These are phyloP conservation scores for Cyaniris semiargus DNA, from an alignment of 2,888 invertebrate species.

Conservation along the genomic window DNA sequence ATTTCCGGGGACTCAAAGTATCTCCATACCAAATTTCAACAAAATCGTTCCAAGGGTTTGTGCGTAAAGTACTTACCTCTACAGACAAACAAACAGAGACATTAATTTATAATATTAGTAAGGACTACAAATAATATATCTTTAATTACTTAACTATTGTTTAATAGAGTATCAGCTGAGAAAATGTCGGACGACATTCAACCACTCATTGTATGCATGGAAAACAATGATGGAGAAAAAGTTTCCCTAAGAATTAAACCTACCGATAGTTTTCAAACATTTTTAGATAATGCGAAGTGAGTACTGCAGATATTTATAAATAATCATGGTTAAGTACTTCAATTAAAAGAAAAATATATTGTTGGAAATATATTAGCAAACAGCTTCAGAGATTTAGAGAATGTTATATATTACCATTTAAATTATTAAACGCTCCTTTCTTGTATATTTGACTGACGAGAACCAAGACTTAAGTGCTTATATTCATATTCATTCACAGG, in stretches of 20 bases:
- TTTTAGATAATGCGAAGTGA: slow-evolving; percentile 71
- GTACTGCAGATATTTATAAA: slow-evolving; percentile 37
- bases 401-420: no score
- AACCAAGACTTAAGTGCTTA: no score
- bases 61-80: background rate
- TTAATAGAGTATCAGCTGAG: background rate
- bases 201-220: slow-evolving; percentile 66
- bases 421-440: no score
- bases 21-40: no score
- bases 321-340: background rate
- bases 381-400: no score
- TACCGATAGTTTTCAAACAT: slow-evolving; percentile 65
- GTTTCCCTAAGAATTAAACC: slow-evolving; percentile 64
- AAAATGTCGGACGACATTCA: slow-evolving; percentile 44
- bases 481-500: slow-evolving; percentile 36
- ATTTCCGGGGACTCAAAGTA: no score
- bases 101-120: no score
- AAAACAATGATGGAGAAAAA: slow-evolving; percentile 64
- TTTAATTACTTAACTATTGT: background rate
- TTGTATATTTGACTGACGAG: no score
- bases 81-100: no score
- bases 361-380: no score
- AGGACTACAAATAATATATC: background rate
- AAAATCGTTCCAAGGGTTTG: background rate
- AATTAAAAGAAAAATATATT: no score